phyloP scores from a whole-genome alignment of 35 echinoderm and acorn worm species.

The Hemicentrotus pulcherrimus region DNA sequence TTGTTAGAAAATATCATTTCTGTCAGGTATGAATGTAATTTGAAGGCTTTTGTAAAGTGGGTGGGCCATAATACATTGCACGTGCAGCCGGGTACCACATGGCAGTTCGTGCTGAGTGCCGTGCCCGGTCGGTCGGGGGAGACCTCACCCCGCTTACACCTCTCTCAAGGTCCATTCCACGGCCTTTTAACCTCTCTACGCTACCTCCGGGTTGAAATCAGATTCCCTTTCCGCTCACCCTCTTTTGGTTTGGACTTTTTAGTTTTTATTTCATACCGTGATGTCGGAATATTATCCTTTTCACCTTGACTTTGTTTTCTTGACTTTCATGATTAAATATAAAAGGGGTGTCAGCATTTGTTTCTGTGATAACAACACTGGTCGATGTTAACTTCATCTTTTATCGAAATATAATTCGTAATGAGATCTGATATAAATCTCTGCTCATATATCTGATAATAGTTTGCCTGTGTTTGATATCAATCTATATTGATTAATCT shows the following conservation, averaged over 20 bases:
- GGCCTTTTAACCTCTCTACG: not conserved
- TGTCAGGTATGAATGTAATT: not conserved
- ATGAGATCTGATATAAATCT: not conserved
- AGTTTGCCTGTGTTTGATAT: not conserved
- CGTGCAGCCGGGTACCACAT: slow-evolving; percentile 9
- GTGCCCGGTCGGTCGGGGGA: slow-evolving; percentile 4
- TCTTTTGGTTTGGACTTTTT: not conserved
- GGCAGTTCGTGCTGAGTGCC: not conserved
- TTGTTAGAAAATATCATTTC: not conserved
- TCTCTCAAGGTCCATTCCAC: not conserved
- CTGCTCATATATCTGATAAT: not conserved
- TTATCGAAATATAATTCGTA: not conserved
- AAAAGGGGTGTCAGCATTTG: not conserved
- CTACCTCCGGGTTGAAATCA: not conserved
- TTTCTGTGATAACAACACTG: not conserved
- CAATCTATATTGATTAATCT: not conserved
- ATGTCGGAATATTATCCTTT: not conserved
- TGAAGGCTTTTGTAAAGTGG: not conserved
- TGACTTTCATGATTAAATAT: not conserved
- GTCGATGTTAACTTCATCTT: not conserved
- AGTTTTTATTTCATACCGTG: not conserved
- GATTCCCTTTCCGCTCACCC: not conserved
- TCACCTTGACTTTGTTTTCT: not conserved
- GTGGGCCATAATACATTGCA: not conserved
- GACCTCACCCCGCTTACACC: not conserved